Evolutionary conservation across 1,140 invertebrate genomes (phyloP).

Genomic region (Eufriesea mexicana): DNA sequence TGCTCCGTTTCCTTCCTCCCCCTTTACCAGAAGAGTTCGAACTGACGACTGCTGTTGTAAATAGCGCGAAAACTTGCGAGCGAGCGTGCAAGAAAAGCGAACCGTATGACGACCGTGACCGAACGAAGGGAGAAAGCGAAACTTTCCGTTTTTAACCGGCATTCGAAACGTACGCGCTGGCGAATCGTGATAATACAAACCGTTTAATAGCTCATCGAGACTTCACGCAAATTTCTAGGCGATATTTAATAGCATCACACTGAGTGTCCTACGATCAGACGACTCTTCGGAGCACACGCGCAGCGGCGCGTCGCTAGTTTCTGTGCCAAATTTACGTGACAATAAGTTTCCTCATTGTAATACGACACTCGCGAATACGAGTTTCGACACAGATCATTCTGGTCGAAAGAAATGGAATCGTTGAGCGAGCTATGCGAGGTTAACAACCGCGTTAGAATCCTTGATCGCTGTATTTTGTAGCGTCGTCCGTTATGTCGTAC

Average conservation of each 20-base stretch:
- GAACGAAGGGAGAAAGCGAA: neutral
- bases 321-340: conserved; percentile 74
- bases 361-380: neutral
- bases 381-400: neutral
- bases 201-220: neutral
- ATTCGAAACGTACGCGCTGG: neutral
- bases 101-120: neutral
- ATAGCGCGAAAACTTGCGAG: neutral
- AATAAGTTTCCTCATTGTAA: conserved; percentile 65
- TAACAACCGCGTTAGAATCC: too few relatives aligned
- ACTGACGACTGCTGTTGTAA: neutral
- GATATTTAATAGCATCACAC: neutral
- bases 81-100: neutral
- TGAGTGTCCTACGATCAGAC: neutral
- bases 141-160: neutral
- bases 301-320: conserved; percentile 43
- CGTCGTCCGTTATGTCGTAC: too few relatives aligned
- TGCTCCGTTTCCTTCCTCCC: neutral
- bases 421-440: too few relatives aligned
- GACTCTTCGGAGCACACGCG: conserved; percentile 4
- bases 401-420: neutral
- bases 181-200: neutral
- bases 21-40: neutral
- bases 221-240: neutral
- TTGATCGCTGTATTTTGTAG: too few relatives aligned